Percentiles rank a stretch among this genome's conserved stretches.
These are phyloP conservation scores for Rhodeus uyekii DNA, from an alignment of 2,797 vertebrate genomes.

Conservation along the genomic window DNA sequence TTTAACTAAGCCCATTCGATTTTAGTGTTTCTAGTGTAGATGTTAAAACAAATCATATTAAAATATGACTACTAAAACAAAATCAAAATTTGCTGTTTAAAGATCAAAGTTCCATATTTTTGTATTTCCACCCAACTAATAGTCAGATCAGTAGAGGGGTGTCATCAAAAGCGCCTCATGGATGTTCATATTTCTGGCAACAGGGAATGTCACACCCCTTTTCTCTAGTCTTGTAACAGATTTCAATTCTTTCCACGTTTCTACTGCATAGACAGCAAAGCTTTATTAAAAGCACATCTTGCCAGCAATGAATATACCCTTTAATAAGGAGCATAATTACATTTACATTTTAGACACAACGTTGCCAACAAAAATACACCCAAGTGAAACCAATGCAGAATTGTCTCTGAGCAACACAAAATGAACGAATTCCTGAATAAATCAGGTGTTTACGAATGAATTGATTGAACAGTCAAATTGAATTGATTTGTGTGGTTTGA, in stretches of 20 bases:
- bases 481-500: background rate
- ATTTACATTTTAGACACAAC: slow-evolving; percentile 14
- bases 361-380: background rate
- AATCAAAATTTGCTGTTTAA: no score
- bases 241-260: background rate
- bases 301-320: background rate
- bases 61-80: no score
- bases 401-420: background rate
- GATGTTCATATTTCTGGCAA: background rate
- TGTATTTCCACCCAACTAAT: background rate
- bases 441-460: background rate
- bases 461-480: background rate
- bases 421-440: background rate
- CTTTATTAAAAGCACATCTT: no score
- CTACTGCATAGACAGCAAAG: background rate
- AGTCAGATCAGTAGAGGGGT: background rate
- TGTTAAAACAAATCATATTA: no score
- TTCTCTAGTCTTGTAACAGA: background rate
- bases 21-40: no score
- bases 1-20: no score
- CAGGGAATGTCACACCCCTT: background rate
- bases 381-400: background rate
- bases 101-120: background rate
- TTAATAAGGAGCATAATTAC: background rate
- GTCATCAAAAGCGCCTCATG: background rate